A percentile compares a stretch with the other conserved stretches of the same genome.
Conservation (phyloP, 35 echinoderm and acorn worm species). For the Stichopus chloronotus region DNA sequence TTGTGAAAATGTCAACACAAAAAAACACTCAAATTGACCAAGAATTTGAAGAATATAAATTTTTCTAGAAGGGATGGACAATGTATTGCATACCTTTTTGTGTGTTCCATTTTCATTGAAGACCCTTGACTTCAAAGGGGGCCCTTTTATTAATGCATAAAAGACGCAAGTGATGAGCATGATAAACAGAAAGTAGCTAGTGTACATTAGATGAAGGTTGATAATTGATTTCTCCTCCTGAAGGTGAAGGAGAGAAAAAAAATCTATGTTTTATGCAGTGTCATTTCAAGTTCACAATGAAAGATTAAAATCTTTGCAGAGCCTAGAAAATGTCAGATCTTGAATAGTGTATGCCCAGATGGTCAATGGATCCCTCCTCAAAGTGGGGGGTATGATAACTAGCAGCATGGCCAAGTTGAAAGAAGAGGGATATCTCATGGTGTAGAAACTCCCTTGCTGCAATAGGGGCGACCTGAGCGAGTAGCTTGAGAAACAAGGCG, state of each 20-base stretch:
- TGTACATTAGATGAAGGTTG: conserved; percentile 98
- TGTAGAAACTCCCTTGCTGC: no score
- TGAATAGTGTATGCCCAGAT: background rate
- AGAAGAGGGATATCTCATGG: no score
- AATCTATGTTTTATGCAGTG: background rate
- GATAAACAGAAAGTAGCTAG: conserved; percentile 98
- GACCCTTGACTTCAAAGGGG: conserved; percentile 71
- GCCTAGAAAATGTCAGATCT: background rate
- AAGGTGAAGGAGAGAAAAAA: background rate
- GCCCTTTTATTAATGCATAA: conserved; percentile 95
- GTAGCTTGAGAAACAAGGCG: no score
- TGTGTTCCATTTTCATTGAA: conserved; percentile 61
- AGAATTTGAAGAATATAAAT: background rate
- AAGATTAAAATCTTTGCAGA: background rate
- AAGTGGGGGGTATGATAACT: no score
- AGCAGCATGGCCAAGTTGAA: no score
- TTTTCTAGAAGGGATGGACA: no score
- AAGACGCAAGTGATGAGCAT: conserved; percentile 96
- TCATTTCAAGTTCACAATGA: background rate
- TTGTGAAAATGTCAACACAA: no score
- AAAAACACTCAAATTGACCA: background rate
- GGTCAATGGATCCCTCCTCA: background rate
- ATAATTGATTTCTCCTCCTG: conserved; percentile 93
- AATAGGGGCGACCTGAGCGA: no score
- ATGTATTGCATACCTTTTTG: conserved; percentile 74